Conservation (phyloP, 2,888 invertebrate genomes). For the Caenorhabditis wallacei region DNA sequence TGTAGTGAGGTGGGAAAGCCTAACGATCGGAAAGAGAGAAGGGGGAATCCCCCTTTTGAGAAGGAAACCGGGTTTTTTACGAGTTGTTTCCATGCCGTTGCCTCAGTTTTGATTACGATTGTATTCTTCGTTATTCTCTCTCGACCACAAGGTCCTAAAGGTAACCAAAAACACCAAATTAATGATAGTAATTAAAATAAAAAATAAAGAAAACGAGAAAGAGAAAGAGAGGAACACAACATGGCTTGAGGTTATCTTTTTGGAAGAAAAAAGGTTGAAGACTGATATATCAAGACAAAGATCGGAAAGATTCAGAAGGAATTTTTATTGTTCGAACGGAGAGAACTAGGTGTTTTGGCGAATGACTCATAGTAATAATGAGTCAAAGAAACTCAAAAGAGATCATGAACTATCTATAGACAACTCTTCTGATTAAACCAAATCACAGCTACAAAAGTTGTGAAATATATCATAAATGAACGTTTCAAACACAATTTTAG, state of each 20-base stretch:
- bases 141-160: conserved; percentile 57
- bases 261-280: conserved; percentile 7
- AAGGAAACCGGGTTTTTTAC: conserved; percentile 56
- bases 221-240: conserved; percentile 13
- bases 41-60: conserved; percentile 38
- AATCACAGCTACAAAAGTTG: too few species aligned
- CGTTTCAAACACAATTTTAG: too few species aligned
- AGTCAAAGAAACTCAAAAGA: too few species aligned
- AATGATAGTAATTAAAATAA: conserved; percentile 52
- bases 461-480: too few species aligned
- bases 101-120: conserved; percentile 46
- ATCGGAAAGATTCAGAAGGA: conserved; percentile 16
- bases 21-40: conserved; percentile 16
- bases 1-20: conserved; percentile 1
- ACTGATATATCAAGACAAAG: conserved; percentile 26
- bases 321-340: background rate
- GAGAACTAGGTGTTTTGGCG: too few species aligned
- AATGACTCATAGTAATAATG: too few species aligned
- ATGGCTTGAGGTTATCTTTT: conserved; percentile 21
- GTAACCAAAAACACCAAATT: conserved; percentile 47
- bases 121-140: conserved; percentile 3
- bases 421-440: too few species aligned
- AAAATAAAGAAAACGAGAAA: conserved; percentile 20
- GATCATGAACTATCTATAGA: too few species aligned
- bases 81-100: conserved; percentile 55